A percentile compares a stretch with the other conserved stretches of the same genome.
phyloP scores from a whole-genome alignment of 1,140 invertebrate species.

The Camponotus vicinus region DNA sequence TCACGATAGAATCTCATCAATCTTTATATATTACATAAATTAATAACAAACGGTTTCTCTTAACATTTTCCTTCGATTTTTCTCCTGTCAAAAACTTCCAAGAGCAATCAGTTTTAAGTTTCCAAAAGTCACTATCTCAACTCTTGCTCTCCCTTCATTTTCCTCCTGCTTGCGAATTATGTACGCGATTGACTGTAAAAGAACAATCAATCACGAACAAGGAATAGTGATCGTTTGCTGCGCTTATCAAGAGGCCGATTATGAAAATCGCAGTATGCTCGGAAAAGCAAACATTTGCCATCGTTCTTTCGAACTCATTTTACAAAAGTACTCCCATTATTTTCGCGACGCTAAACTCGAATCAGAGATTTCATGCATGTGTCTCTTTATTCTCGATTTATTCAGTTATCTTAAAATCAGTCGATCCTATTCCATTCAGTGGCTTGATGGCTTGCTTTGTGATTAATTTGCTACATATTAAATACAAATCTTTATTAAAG shows the following conservation, averaged over 20 bases:
- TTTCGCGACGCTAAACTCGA: conserved; percentile 12
- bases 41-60: conserved; percentile 3
- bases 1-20: neutral
- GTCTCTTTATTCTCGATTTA: neutral
- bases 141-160: conserved; percentile 21
- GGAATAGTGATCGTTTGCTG: conserved; percentile 63
- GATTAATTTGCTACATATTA: neutral
- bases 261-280: conserved; percentile 54
- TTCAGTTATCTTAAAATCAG: neutral
- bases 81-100: conserved; percentile 41
- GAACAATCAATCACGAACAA: conserved; percentile 69
- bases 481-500: neutral
- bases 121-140: conserved; percentile 33
- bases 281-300: conserved; percentile 57
- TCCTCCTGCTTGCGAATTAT: conserved; percentile 70
- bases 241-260: conserved; percentile 62
- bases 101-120: conserved; percentile 42
- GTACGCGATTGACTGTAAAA: conserved; percentile 62
- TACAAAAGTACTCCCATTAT: neutral
- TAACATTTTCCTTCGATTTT: conserved; percentile 12
- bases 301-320: conserved; percentile 40
- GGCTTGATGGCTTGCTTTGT: neutral
- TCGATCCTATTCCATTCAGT: neutral
- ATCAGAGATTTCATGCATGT: neutral
- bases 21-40: neutral